These are phyloP conservation scores for Drosophila kanekoi DNA, from an alignment of 2,888 invertebrate species.

Conservation along the genomic window DNA sequence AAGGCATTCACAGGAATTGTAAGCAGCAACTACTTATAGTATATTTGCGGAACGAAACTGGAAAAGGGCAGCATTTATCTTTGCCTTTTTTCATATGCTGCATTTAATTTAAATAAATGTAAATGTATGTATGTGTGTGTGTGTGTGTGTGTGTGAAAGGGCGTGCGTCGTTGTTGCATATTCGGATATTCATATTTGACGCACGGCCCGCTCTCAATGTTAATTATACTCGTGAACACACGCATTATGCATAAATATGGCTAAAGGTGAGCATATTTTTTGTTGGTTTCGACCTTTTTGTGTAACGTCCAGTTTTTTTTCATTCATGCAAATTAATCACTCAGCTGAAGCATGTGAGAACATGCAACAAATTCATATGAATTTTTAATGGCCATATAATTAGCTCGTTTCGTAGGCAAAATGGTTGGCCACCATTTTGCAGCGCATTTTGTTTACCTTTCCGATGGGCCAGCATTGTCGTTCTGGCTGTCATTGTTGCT, in stretches of 20 bases:
- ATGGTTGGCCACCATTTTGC: conserved; percentile 40
- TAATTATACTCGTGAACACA: conserved; percentile 68
- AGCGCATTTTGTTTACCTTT: conserved; percentile 55
- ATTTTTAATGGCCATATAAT: conserved; percentile 71
- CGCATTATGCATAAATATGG: conserved; percentile 73
- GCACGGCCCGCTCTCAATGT: conserved; percentile 68
- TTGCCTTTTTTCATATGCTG: conserved; percentile 22
- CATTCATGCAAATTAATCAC: conserved; percentile 73
- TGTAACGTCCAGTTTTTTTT: conserved; percentile 35
- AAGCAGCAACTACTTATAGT: not conserved
- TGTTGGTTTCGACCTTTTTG: conserved; percentile 57
- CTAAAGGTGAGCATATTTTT: conserved; percentile 60
- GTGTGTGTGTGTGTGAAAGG: conserved; percentile 49
- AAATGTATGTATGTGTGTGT: conserved; percentile 19
- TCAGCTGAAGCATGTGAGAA: conserved; percentile 29
- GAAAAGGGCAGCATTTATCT: conserved; percentile 10
- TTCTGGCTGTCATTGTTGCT: conserved; percentile 16
- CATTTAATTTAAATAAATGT: conserved; percentile 47
- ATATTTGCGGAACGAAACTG: conserved; percentile 2
- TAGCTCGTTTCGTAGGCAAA: conserved; percentile 66
- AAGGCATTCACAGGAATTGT: not conserved
- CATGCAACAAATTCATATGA: conserved; percentile 59
- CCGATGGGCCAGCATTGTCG: conserved; percentile 29
- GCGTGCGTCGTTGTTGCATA: conserved; percentile 47
- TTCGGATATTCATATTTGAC: conserved; percentile 66